Percentiles rank a stretch among this genome's conserved stretches.
Evolutionary conservation across 2,113 vertebrate genomes (phyloP).

Genomic region (Grallaria varia): DNA sequence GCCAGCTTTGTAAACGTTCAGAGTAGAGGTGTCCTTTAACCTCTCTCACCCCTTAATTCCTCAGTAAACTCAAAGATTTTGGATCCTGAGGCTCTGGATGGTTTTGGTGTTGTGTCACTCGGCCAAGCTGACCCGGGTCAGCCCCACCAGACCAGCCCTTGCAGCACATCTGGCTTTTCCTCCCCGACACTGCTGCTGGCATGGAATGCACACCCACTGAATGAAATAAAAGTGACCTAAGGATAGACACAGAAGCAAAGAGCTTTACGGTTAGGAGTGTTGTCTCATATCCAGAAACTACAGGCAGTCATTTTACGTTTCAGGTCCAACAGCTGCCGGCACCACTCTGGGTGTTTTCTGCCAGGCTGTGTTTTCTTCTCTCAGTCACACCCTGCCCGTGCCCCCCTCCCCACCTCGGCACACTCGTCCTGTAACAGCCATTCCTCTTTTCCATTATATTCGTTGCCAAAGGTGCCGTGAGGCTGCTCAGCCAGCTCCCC

Average conservation of each 20-base stretch:
- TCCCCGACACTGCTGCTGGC: accelerated
- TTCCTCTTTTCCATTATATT: not conserved
- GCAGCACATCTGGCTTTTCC: not conserved
- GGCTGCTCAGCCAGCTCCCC: not conserved
- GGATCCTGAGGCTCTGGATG: not conserved
- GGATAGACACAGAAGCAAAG: not conserved
- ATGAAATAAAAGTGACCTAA: not conserved
- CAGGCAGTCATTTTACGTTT: not conserved
- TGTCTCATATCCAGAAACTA: not conserved
- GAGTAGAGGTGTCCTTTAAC: slow-evolving; percentile 41
- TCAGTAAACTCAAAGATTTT: slow-evolving; percentile 22
- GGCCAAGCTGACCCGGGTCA: slow-evolving; percentile 32
- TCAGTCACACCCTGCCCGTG: not conserved
- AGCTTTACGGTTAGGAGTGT: not conserved
- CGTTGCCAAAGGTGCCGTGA: not conserved
- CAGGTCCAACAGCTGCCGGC: not conserved
- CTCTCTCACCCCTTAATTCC: slow-evolving; percentile 59
- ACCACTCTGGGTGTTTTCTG: not conserved
- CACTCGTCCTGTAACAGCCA: not conserved
- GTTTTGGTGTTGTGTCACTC: slow-evolving; percentile 35
- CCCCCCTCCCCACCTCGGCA: not conserved
- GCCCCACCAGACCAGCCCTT: not conserved
- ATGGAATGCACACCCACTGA: not conserved
- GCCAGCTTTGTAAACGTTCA: not conserved
- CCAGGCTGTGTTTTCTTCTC: not conserved